Percentiles rank a stretch among this genome's conserved stretches.
Evolutionary conservation across 2,113 vertebrate genomes (phyloP).

Genomic region (Laterallus jamaicensis): DNA sequence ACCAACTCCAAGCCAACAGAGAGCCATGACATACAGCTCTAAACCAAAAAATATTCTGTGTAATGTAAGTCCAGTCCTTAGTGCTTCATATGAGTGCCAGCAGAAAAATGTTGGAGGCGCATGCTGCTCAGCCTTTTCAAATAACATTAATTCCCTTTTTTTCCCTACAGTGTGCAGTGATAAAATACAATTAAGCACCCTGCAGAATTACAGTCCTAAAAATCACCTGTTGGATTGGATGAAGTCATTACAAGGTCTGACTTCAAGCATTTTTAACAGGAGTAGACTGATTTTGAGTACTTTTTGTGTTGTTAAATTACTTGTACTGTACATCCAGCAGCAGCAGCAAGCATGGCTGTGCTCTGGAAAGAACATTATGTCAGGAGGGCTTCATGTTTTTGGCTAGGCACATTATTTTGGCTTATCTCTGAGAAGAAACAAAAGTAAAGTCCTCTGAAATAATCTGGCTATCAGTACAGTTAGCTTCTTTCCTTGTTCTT

Average conservation of each 20-base stretch:
- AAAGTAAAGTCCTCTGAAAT: background rate
- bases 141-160: background rate
- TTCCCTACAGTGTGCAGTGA: background rate
- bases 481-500: background rate
- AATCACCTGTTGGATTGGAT: background rate
- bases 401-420: background rate
- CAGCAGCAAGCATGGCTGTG: background rate
- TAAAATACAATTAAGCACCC: background rate
- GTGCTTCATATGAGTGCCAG: background rate
- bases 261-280: background rate
- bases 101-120: background rate
- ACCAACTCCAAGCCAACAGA: background rate
- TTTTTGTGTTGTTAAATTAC: background rate
- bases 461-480: background rate
- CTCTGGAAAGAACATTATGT: background rate
- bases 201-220: background rate
- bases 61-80: background rate
- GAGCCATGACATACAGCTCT: background rate
- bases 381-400: background rate
- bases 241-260: background rate
- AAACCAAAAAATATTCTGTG: background rate
- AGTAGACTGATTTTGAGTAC: background rate
- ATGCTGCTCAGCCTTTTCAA: background rate
- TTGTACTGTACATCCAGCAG: background rate
- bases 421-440: background rate